These are phyloP conservation scores for Melipona beecheii DNA, from an alignment of 2,888 invertebrate species.

Conservation along the genomic window DNA sequence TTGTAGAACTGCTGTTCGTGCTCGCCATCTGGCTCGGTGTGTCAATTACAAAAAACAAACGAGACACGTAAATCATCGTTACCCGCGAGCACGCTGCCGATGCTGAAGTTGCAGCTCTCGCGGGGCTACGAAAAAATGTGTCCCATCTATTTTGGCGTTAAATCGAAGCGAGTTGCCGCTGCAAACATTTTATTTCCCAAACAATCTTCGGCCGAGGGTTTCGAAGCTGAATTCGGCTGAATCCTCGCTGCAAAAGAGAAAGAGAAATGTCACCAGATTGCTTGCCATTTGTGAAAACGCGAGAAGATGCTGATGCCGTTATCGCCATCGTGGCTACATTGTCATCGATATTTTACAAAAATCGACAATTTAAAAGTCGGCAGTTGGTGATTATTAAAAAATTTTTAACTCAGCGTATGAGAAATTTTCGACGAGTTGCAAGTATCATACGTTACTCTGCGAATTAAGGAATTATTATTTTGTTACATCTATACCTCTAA, in stretches of 20 bases:
- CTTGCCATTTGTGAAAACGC: not conserved
- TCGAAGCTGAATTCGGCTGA: constrained; percentile 6
- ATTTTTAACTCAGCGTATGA: not conserved
- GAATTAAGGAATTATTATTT: not conserved
- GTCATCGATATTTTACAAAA: not conserved
- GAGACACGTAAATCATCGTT: constrained; percentile 69
- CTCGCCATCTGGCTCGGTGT: constrained; percentile 65
- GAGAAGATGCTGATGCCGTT: not conserved
- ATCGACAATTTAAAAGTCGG: not conserved
- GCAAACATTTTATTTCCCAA: constrained; percentile 36
- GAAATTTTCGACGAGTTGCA: not conserved
- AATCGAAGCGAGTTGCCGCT: constrained; percentile 39
- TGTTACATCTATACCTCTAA: not conserved
- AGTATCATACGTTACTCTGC: too few relatives aligned
- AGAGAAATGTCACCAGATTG: not conserved
- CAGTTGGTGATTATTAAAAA: not conserved
- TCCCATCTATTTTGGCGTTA: constrained; percentile 53
- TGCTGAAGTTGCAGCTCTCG: constrained; percentile 43
- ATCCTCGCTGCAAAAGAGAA: not conserved
- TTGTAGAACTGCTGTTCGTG: constrained; percentile 58
- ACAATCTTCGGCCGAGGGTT: constrained; percentile 1
- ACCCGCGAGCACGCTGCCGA: constrained; percentile 38
- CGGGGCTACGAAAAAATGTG: constrained; percentile 50
- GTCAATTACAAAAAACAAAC: constrained; percentile 72
- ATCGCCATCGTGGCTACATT: not conserved